phyloP scores from a whole-genome alignment of 1,140 invertebrate species.

The Drosophila punjabiensis region DNA sequence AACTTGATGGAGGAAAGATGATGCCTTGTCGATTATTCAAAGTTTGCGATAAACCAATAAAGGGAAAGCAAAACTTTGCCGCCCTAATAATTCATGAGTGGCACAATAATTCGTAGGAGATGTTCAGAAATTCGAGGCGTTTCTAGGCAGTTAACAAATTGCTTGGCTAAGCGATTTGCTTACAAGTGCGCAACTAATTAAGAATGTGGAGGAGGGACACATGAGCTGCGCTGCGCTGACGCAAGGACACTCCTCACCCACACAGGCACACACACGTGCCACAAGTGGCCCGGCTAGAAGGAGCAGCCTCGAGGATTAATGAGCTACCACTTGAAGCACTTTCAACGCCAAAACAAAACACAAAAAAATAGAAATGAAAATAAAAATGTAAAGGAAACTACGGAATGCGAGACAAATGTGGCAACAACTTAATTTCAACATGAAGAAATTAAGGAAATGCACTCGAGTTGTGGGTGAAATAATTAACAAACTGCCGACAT shows the following conservation, averaged over 20 bases:
- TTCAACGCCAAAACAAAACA: slow-evolving; percentile 32
- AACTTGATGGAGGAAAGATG: neutral
- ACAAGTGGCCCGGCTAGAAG: slow-evolving; percentile 38
- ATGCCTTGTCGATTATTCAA: slow-evolving; percentile 43
- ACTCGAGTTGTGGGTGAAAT: slow-evolving; percentile 39
- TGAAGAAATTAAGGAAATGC: slow-evolving; percentile 37
- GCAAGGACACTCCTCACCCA: slow-evolving; percentile 25
- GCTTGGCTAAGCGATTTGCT: slow-evolving; percentile 44
- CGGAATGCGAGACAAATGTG: slow-evolving; percentile 35
- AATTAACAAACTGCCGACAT: slow-evolving; percentile 70
- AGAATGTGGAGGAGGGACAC: slow-evolving; percentile 36
- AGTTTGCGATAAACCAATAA: slow-evolving; percentile 47
- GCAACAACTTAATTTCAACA: slow-evolving; percentile 52
- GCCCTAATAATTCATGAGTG: slow-evolving; percentile 34
- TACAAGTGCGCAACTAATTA: slow-evolving; percentile 54
- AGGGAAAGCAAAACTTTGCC: slow-evolving; percentile 21
- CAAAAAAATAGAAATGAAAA: neutral
- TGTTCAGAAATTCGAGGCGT: slow-evolving; percentile 38
- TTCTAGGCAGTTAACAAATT: slow-evolving; percentile 47
- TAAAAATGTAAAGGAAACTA: neutral
- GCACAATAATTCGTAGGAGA: neutral
- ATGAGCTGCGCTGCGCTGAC: slow-evolving; percentile 14
- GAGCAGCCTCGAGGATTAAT: slow-evolving; percentile 60
- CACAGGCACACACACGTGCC: slow-evolving; percentile 43
- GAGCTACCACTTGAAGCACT: slow-evolving; percentile 60